Evolutionary conservation across 1,140 invertebrate genomes (phyloP).

Genomic region (Heliconius congener): DNA sequence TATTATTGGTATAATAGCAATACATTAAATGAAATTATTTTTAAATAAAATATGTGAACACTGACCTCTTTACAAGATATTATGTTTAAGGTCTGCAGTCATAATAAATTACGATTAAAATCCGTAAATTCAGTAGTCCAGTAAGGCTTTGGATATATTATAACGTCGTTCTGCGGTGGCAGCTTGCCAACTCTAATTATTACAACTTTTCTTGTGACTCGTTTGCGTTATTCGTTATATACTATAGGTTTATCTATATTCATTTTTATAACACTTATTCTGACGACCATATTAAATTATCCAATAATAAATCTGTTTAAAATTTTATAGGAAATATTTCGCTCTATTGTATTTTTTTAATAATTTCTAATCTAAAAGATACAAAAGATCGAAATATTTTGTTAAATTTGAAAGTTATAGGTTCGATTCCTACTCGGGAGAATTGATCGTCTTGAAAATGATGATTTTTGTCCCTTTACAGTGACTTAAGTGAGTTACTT

Average conservation of each 20-base stretch:
- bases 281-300: too few species aligned
- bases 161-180: conserved; percentile 40
- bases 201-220: conserved; percentile 1
- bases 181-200: conserved; percentile 42
- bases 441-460: too few species aligned
- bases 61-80: conserved; percentile 40
- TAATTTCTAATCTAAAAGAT: too few species aligned
- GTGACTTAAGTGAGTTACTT: background rate
- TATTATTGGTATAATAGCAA: background rate
- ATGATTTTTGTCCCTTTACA: too few species aligned
- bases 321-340: background rate
- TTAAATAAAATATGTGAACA: conserved; percentile 15
- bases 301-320: background rate
- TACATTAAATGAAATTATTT: conserved; percentile 4
- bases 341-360: background rate
- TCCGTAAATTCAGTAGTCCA: conserved; percentile 35
- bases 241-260: background rate
- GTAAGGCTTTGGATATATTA: conserved; percentile 26
- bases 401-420: too few species aligned
- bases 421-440: too few species aligned
- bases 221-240: background rate
- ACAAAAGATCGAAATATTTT: too few species aligned
- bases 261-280: background rate
- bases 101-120: conserved; percentile 49
- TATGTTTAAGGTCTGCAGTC: conserved; percentile 17